Conservation (phyloP, 1,140 invertebrate genomes). For the Papilio aristodemus region DNA sequence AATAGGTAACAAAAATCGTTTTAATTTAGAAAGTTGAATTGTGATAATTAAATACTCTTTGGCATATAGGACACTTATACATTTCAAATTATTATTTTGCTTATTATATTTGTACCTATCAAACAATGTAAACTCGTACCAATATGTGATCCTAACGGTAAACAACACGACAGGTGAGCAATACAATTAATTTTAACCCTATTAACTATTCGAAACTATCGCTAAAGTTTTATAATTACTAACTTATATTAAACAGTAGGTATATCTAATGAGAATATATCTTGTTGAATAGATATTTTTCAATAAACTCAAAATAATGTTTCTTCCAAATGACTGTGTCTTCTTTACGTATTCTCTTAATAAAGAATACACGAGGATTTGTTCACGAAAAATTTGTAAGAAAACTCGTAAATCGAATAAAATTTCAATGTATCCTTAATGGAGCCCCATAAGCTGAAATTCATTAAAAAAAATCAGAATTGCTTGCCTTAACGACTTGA, state of each 20-base stretch:
- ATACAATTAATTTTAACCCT: background rate
- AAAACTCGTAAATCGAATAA: too few relatives aligned
- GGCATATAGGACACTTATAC: background rate
- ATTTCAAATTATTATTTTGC: background rate
- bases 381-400: too few relatives aligned
- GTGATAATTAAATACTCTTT: background rate
- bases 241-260: background rate
- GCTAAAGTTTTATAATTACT: background rate
- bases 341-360: background rate
- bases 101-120: constrained; percentile 9
- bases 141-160: background rate
- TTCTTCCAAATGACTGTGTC: background rate
- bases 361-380: background rate
- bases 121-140: background rate
- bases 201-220: background rate
- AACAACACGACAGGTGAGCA: background rate
- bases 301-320: too few relatives aligned
- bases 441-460: background rate
- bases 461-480: background rate
- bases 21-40: too few relatives aligned
- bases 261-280: background rate
- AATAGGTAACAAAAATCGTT: too few relatives aligned
- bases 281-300: too few relatives aligned
- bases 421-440: constrained; percentile 12
- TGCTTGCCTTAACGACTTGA: too few relatives aligned